Base-by-base conservation (phyloP, 2,888 invertebrate species). In the Melanostoma scalare region DNA sequence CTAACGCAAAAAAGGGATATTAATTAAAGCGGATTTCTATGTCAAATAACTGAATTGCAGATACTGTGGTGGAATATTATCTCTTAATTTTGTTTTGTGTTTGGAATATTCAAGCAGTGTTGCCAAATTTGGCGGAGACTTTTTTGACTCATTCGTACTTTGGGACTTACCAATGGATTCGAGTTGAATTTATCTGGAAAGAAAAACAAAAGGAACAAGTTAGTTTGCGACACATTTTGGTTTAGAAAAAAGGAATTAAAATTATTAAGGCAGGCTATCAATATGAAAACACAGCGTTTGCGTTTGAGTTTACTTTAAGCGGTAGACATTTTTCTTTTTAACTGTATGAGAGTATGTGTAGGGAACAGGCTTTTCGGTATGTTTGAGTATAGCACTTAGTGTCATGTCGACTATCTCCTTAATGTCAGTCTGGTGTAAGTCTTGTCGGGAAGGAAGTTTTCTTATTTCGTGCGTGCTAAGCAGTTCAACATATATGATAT, bases 21-120 rank as follows among this genome's bases (percentile, higher is more conserved):
- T 84, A 84, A 84, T 84, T 84, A 79, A 84, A 84, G 74, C 84
- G 74, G 84, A 84, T 84, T 79, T 79, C 53, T 75, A 71, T 78
- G 79, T 84, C 79, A 75, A 84, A 79, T 75, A 74, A 75, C 69
- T 75, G 56, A 71, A 84, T 69, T 74, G 55, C 74, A 79, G 63
- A 58, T 56, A 78, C 53, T 42, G 42, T 35, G 61, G 46, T 9
- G 50, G 36, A 74, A 71, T 69, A 78, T 78, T 69, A 84, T 78
- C 69, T 84, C 61, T 75, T 75, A 52, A 74, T 78, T 69, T 74
- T 63, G 61, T 52, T 35, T 6, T 50, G 20, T 20, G 20, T 20
- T 20, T 20, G 20, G 20, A 20, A 20, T 20, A 20, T 20, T 20
- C 20, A 20, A 20, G 20, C 20, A 20, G 20, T 20, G 20, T 20